phyloP scores from a whole-genome alignment of 2,888 invertebrate species.

The Operophtera brumata region DNA sequence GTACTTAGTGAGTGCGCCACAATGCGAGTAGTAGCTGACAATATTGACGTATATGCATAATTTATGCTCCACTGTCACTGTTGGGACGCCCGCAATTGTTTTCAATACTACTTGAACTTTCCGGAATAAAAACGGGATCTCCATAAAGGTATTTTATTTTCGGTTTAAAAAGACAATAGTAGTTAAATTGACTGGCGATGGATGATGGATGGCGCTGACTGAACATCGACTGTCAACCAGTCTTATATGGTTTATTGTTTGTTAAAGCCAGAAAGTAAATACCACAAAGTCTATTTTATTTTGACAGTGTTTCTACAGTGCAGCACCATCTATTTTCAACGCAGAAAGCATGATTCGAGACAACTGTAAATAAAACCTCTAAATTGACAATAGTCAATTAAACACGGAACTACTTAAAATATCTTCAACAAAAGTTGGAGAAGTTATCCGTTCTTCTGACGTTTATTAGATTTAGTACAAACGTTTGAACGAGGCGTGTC shows the following conservation, averaged over 20 bases:
- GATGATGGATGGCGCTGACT: too few species aligned
- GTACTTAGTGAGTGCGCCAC: conserved; percentile 64
- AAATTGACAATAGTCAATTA: conserved; percentile 39
- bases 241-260: too few species aligned
- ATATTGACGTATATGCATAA: conserved; percentile 69
- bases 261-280: too few species aligned
- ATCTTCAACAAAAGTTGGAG: conserved; percentile 62
- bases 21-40: conserved; percentile 68
- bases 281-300: too few species aligned
- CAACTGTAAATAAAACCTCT: conserved; percentile 36
- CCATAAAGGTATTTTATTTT: too few species aligned
- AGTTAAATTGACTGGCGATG: too few species aligned
- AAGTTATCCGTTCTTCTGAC: conserved; percentile 63
- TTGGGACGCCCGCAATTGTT: conserved; percentile 57
- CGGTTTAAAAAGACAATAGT: too few species aligned
- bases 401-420: conserved; percentile 45
- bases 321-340: too few species aligned
- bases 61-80: conserved; percentile 50
- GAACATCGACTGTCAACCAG: too few species aligned
- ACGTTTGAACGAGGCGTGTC: conserved; percentile 79
- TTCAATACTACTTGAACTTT: conserved; percentile 37
- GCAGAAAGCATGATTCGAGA: too few species aligned
- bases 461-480: conserved; percentile 79
- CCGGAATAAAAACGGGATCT: conserved; percentile 15
- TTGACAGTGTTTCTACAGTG: too few species aligned